Evolutionary conservation across 2,113 vertebrate species (phyloP).

Genomic region (Pimephales promelas): DNA sequence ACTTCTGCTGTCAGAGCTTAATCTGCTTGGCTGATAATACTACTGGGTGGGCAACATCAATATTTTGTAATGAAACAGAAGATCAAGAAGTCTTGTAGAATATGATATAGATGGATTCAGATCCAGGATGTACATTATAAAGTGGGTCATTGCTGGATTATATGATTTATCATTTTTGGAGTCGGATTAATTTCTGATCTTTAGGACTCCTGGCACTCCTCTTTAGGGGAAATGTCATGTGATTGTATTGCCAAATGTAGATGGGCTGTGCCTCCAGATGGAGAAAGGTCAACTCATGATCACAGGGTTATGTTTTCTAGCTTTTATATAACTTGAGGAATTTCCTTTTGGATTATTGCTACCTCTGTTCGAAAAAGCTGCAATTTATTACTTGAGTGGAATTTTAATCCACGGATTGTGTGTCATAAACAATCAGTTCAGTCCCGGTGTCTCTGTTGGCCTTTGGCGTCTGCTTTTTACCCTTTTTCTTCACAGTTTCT

Average conservation of each 20-base stretch:
- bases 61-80: neutral
- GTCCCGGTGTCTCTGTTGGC: neutral
- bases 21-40: neutral
- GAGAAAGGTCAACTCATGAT: neutral
- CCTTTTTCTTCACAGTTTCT: neutral
- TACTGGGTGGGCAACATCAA: neutral
- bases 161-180: conserved; percentile 29
- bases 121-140: conserved; percentile 8
- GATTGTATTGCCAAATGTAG: conserved; percentile 5
- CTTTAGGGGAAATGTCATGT: neutral
- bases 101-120: neutral
- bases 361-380: neutral
- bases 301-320: conserved; percentile 12
- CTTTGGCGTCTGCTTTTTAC: conserved; percentile 7
- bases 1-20: neutral
- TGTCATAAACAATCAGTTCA: neutral
- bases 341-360: conserved; percentile 14
- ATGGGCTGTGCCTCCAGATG: neutral
- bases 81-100: neutral
- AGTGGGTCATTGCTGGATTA: conserved; percentile 27
- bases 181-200: conserved; percentile 18
- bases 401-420: conserved; percentile 37
- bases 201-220: neutral
- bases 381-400: conserved; percentile 7
- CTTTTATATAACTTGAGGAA: conserved; percentile 28